phyloP scores from a whole-genome alignment of 1,140 invertebrate genomes.

The Drosophila subobscura region DNA sequence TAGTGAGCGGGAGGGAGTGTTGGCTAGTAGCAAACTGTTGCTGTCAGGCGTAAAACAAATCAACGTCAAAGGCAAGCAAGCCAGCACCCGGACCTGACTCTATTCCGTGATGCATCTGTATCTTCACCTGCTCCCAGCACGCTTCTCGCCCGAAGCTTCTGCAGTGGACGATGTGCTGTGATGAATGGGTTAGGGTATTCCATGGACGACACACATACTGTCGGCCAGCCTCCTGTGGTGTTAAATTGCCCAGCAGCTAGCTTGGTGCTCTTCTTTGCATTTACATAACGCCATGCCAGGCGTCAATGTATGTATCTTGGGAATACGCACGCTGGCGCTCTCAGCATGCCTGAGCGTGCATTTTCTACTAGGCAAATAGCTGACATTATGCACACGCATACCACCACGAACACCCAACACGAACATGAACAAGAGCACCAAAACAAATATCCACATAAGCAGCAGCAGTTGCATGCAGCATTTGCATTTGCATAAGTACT shows the following conservation, averaged over 20 bases:
- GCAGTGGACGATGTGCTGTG: background rate
- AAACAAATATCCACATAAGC: constrained; percentile 7
- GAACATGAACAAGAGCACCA: background rate
- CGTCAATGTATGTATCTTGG: constrained; percentile 60
- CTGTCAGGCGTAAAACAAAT: constrained; percentile 72
- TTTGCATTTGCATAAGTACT: constrained; percentile 33
- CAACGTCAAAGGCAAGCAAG: constrained; percentile 57
- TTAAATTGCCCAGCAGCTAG: constrained; percentile 77
- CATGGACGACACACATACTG: background rate
- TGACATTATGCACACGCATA: constrained; percentile 46
- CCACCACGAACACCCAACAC: constrained; percentile 20
- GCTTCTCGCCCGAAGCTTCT: too few relatives aligned
- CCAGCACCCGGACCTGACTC: constrained; percentile 29
- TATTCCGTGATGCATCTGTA: constrained; percentile 28
- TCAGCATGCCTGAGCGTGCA: constrained; percentile 30
- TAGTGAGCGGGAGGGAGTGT: background rate
- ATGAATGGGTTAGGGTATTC: constrained; percentile 19
- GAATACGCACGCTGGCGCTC: constrained; percentile 47
- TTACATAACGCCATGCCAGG: constrained; percentile 46
- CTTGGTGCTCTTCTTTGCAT: constrained; percentile 58
- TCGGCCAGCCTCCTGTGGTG: constrained; percentile 33
- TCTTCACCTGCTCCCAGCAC: constrained; percentile 11
- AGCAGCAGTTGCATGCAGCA: constrained; percentile 2
- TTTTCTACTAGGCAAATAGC: constrained; percentile 39
- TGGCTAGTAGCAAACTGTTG: constrained; percentile 69